Base-by-base conservation (phyloP, 1,140 invertebrate genomes). In the Monochamus saltuarius region DNA sequence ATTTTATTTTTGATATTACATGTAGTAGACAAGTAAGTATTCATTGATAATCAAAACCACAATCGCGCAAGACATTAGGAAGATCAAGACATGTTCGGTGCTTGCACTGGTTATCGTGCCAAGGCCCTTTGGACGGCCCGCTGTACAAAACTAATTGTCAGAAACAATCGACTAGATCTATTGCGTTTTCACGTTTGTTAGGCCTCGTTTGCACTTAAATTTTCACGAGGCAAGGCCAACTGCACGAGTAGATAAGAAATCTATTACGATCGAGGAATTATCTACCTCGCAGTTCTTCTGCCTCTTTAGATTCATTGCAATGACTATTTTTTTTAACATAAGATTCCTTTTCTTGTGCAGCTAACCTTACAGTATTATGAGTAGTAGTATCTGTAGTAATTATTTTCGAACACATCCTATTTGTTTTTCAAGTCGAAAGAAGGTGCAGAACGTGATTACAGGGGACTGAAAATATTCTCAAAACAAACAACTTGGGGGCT, bases 1-100 rank as follows among this genome's bases (percentile, higher is more conserved):
- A 70, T 54, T 67, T 67, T 67, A 65, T 67, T 71, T 29, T 64
- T 64, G 60, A 69, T 71, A 71, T 70, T 72, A 73, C 68, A 73
- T 70, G 70, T 69, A 73, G 50, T 62, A 67, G 68, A 73, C 67
- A 72, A 72, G 68, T 70, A 70, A 47, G 65, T 29, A 29, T 69
- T 66, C 62, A 59, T 59, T 62, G 53, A 68, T 66, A 64, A 59
- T 65, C 49, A 61, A 67, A 70, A 70, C 67, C 59, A 70, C 56
- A 64, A 57, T 63, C 62, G 59, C 67, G 62, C 67, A 70, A 73
- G 62, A 68, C 64, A 64, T 65, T 34, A 57, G 71, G 71, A 73
- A 73, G 71, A 73, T 71, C 71, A 62, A 70, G 69, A 71, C 61
- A 69, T 62, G 57, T 56, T 56, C 42, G 53, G 39, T 29, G 39